Percentiles rank a stretch among this genome's conserved stretches.
These are phyloP conservation scores for Sisor rabdophorus DNA, from an alignment of 2,113 vertebrate genomes.

Conservation along the genomic window DNA sequence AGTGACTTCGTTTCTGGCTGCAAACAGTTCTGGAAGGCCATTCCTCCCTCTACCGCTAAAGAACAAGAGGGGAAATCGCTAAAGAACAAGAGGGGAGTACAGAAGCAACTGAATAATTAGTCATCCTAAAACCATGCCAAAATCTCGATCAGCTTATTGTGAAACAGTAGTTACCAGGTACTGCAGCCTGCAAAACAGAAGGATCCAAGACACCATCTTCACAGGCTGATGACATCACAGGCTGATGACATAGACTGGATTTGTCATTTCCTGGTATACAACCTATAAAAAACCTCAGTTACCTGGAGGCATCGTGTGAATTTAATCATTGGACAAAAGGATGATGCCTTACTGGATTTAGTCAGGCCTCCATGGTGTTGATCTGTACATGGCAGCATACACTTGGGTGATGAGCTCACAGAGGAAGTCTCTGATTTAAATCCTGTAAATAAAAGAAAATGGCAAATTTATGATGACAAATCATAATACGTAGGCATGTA, in stretches of 20 bases:
- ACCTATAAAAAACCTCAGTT: not conserved
- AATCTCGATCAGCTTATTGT: not conserved
- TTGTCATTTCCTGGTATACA: constrained; percentile 9
- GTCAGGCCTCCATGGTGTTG: constrained; percentile 37
- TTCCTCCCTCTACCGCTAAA: constrained; percentile 68
- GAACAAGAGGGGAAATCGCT: constrained; percentile 47
- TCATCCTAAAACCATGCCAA: not conserved
- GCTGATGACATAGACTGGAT: not conserved
- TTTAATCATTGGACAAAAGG: constrained; percentile 1
- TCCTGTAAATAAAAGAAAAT: constrained; percentile 19
- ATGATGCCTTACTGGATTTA: constrained; percentile 46
- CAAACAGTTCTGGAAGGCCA: constrained; percentile 61
- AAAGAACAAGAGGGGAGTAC: not conserved
- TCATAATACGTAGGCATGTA: no score
- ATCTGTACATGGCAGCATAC: constrained; percentile 35
- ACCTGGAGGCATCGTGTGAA: not conserved
- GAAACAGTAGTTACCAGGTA: constrained; percentile 10
- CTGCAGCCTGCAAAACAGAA: not conserved
- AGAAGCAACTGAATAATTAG: not conserved
- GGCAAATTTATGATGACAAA: not conserved
- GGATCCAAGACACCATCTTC: not conserved
- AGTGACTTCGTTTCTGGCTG: constrained; percentile 64
- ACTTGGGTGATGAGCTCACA: not conserved
- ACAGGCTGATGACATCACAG: no score
- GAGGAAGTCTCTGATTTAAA: not conserved